Evolutionary conservation across 2,888 invertebrate genomes (phyloP).

Genomic region (Drosophila eohydei): DNA sequence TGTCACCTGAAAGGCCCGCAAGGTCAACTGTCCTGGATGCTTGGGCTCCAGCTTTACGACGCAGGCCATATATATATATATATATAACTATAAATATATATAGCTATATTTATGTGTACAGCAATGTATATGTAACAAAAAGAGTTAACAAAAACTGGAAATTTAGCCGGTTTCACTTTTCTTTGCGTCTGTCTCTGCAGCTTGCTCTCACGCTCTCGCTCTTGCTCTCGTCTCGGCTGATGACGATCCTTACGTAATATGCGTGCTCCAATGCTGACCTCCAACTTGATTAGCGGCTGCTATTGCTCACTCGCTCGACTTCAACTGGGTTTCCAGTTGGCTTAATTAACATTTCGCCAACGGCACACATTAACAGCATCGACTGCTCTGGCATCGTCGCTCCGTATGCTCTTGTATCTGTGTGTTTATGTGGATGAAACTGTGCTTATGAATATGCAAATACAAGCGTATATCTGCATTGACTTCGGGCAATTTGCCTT

Average conservation of each 20-base stretch:
- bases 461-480: constrained; percentile 49
- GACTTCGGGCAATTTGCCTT: constrained; percentile 46
- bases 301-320: constrained; percentile 44
- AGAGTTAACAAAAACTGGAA: constrained; percentile 36
- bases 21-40: constrained; percentile 60
- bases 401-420: constrained; percentile 16
- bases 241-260: constrained; percentile 67
- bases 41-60: not conserved
- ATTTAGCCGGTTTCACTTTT: constrained; percentile 67
- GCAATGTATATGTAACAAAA: not conserved
- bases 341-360: constrained; percentile 71
- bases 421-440: constrained; percentile 29
- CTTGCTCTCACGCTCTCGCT: not conserved
- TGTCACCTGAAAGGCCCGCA: constrained; percentile 37
- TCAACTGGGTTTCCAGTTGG: constrained; percentile 50
- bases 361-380: constrained; percentile 47
- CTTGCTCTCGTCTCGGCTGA: not conserved
- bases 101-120: not conserved
- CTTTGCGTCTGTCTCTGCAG: constrained; percentile 20
- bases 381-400: not conserved
- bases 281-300: constrained; percentile 75
- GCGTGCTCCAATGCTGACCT: constrained; percentile 63
- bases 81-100: not conserved
- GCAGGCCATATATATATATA: not conserved
- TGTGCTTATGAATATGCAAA: constrained; percentile 65